A percentile compares a stretch with the other conserved stretches of the same genome.
Evolutionary conservation across 1,140 invertebrate genomes (phyloP).

Genomic region (Leucophenga varia): DNA sequence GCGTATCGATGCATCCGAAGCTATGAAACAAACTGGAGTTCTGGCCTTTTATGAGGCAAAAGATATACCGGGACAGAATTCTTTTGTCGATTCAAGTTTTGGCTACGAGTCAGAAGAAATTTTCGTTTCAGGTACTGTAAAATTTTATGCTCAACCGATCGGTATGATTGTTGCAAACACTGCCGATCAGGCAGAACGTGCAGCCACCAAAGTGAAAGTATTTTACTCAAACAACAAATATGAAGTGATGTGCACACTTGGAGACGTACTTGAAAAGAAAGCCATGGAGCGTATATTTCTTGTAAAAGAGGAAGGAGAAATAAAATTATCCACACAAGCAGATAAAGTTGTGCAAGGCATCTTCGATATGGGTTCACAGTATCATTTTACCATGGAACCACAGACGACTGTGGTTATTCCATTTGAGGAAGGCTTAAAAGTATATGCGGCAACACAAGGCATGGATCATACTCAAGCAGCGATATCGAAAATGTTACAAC

Average conservation of each 20-base stretch:
- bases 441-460: conserved; percentile 67
- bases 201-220: conserved; percentile 68
- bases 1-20: conserved; percentile 62
- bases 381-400: conserved; percentile 66
- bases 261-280: conserved; percentile 38
- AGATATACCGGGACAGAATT: conserved; percentile 75
- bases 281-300: too few relatives aligned
- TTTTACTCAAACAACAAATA: conserved; percentile 63
- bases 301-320: too few relatives aligned
- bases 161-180: conserved; percentile 70
- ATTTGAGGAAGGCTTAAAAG: conserved; percentile 64
- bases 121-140: conserved; percentile 59
- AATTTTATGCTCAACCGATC: conserved; percentile 71
- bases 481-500: conserved; percentile 62
- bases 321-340: too few relatives aligned
- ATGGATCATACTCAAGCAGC: conserved; percentile 66
- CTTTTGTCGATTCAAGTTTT: conserved; percentile 50
- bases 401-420: conserved; percentile 64
- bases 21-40: conserved; percentile 67
- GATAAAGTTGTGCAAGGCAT: conserved; percentile 32
- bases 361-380: conserved; percentile 52
- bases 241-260: conserved; percentile 36
- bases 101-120: conserved; percentile 49
- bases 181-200: conserved; percentile 64
- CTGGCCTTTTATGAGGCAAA: conserved; percentile 68